Evolutionary conservation across 2,888 invertebrate species (phyloP).

Genomic region (Lycophotia porphyrea): DNA sequence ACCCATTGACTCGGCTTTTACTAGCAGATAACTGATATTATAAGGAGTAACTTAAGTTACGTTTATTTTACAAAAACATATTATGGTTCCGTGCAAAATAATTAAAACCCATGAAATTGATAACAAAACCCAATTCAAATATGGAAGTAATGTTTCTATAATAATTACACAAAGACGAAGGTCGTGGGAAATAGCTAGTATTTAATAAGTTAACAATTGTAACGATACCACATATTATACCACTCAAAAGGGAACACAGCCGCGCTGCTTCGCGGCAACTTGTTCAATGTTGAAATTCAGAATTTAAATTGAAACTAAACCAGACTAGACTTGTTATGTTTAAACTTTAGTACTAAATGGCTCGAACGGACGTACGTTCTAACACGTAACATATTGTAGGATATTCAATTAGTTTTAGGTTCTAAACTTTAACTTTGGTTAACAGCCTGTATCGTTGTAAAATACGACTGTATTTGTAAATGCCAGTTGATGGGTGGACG

Average conservation of each 20-base stretch:
- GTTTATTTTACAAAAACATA: no score
- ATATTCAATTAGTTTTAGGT: conserved; percentile 47
- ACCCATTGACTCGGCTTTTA: no score
- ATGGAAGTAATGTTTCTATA: no score
- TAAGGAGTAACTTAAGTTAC: no score
- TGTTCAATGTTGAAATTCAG: conserved; percentile 24
- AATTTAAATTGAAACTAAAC: conserved; percentile 44
- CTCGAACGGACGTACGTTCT: conserved; percentile 10
- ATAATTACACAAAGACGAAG: no score
- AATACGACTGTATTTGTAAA: conserved; percentile 15
- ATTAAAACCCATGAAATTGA: no score
- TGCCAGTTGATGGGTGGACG: no score
- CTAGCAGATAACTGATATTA: no score
- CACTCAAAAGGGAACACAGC: not conserved
- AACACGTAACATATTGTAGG: conserved; percentile 29
- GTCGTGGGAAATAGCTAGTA: no score
- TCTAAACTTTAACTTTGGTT: conserved; percentile 8
- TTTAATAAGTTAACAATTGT: not conserved
- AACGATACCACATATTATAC: not conserved
- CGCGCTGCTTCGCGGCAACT: not conserved
- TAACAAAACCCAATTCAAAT: no score
- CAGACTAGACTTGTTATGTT: conserved; percentile 43
- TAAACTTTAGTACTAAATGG: conserved; percentile 43
- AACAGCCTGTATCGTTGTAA: conserved; percentile 18
- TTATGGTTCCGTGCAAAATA: no score